Base-by-base conservation (phyloP, 2,113 vertebrate species). In the Esox niger region DNA sequence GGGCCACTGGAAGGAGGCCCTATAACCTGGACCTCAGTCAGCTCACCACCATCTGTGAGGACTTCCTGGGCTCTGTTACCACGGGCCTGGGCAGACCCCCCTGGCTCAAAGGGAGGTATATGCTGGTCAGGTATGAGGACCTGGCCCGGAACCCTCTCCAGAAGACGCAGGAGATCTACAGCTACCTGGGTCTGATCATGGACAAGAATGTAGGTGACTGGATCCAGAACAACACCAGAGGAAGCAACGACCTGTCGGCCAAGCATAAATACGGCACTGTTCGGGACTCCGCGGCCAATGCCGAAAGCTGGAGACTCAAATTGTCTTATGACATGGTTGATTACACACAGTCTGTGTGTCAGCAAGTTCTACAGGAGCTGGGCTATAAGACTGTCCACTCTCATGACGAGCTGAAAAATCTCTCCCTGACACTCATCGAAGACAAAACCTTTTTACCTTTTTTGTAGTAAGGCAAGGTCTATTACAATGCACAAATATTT, bases 71-170 rank as follows among this genome's bases (percentile, higher is more conserved):
- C 76, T 97, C 96, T 0, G 93, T 96, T 74, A 92, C 92, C 72
- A 94, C 93, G 0, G 95, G 93, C 66, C 90, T 96, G 66, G 90
- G 78, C 80, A 86, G 90, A 70, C 95, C 95, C 0, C 26, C 84
- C 0, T 98, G 96, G 95, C 93, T 98, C 66, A 94, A 94, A 71
- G 95, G 95, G 64, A 92, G 92, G 72, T 98, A 98, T 86, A 95
- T 96, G 93, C 75, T 98, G 80, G 91, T 98, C 79, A 84, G 96
- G 58, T 98, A 98, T 0, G 96, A 98, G 90, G 96, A 98, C 84
- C 83, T 98, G 85, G 95, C 96, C 49, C 83, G 94, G 72, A 94
- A 93, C 73, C 95, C 96, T 31, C 91, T 95, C 76, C 92, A 94
- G 88, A 97, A 95, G 86, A 94, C 95, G 0, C 90, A 90, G 82